Conservation (phyloP, 2,113 vertebrate species). For the Coracopsis vasa region DNA sequence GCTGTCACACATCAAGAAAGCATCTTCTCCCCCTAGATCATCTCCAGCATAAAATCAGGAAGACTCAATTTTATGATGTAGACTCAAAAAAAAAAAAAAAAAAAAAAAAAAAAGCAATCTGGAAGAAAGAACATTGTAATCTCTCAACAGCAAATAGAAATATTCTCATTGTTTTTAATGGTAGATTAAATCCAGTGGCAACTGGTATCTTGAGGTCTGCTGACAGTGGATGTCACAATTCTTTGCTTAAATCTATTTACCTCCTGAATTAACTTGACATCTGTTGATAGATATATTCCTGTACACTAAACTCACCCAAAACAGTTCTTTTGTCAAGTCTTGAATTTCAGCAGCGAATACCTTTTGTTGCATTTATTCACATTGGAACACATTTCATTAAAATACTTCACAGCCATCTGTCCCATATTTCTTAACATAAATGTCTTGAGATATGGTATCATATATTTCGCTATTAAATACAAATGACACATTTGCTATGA, state of each 20-base stretch:
- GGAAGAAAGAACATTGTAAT: slow-evolving; percentile 52
- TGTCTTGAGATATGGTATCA: neutral
- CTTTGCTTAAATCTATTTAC: slow-evolving; percentile 40
- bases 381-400: neutral
- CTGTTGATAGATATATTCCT: slow-evolving; percentile 44
- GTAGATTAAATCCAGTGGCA: slow-evolving; percentile 52
- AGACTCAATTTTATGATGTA: slow-evolving; percentile 43
- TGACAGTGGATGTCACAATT: slow-evolving; percentile 52
- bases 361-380: neutral
- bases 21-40: slow-evolving; percentile 13
- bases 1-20: slow-evolving; percentile 15
- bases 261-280: slow-evolving; percentile 59
- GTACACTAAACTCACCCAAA: neutral
- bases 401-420: neutral
- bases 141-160: slow-evolving; percentile 45
- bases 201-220: slow-evolving; percentile 29
- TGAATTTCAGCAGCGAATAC: neutral
- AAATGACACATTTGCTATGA: neutral
- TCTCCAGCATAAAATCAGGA: slow-evolving; percentile 32
- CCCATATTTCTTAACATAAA: neutral
- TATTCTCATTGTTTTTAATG: slow-evolving; percentile 55
- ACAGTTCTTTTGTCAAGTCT: neutral
- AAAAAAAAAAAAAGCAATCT: slow-evolving; percentile 43
- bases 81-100: slow-evolving; percentile 41
- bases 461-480: neutral